Percentiles rank a stretch among this genome's conserved stretches.
Conservation (phyloP, 2,797 vertebrate species). For the Molossus alvarezi region DNA sequence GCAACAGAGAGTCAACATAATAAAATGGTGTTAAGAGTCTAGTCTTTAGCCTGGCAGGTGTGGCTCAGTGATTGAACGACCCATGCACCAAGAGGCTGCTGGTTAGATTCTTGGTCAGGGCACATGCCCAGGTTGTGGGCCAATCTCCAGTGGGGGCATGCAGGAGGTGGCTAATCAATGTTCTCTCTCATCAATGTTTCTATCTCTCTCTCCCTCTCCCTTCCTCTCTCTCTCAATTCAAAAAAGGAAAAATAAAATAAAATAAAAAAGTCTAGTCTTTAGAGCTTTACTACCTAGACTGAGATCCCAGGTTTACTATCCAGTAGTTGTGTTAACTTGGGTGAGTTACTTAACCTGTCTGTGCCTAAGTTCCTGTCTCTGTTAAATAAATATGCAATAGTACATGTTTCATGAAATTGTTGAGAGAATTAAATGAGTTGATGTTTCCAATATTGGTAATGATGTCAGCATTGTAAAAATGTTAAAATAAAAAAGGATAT, state of each 20-base stretch:
- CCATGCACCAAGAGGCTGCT: no score
- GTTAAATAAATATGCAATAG: not conserved
- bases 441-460: not conserved
- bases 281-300: not conserved
- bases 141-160: no score
- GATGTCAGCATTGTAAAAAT: not conserved
- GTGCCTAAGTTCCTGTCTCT: not conserved
- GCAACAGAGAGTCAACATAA: not conserved
- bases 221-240: no score
- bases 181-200: no score
- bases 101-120: no score
- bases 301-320: not conserved
- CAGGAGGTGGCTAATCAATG: no score
- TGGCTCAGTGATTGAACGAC: no score
- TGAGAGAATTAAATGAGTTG: not conserved
- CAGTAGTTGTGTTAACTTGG: not conserved
- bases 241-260: no score
- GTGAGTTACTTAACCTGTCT: not conserved
- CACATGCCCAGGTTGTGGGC: no score
- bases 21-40: not conserved
- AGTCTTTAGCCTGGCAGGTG: not conserved
- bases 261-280: not conserved
- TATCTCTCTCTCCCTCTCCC: no score
- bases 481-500: constrained; percentile 55
- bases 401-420: not conserved